phyloP scores from a whole-genome alignment of 2,888 invertebrate species.

The Papilio gigon region DNA sequence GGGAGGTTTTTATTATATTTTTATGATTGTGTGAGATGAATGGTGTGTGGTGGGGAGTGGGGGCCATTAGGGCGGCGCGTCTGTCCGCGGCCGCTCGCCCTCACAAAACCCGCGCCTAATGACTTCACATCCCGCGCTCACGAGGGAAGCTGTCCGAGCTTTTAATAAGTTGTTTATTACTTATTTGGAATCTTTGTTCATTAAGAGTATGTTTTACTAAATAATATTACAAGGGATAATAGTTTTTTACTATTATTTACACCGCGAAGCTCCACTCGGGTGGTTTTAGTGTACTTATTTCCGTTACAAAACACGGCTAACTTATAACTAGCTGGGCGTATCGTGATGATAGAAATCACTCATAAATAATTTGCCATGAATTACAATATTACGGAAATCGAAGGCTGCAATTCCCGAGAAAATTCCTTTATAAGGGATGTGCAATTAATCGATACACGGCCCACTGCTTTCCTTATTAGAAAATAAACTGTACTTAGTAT shows the following conservation, averaged over 20 bases:
- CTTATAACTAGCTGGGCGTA: neutral
- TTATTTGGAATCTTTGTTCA: conserved; percentile 11
- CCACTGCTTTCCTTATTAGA: conserved; percentile 23
- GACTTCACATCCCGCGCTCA: conserved; percentile 21
- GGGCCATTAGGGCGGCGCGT: conserved; percentile 49
- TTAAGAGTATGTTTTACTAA: neutral
- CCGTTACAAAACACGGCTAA: neutral
- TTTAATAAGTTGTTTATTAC: conserved; percentile 30
- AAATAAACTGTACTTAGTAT: neutral
- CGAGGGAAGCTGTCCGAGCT: conserved; percentile 27
- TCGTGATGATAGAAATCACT: neutral
- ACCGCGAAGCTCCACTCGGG: neutral
- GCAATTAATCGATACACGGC: conserved; percentile 20
- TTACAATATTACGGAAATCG: conserved; percentile 6
- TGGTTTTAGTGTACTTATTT: no score
- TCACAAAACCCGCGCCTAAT: conserved; percentile 42
- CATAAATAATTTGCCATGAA: neutral
- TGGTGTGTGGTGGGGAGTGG: conserved; percentile 43
- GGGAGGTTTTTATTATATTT: conserved; percentile 47
- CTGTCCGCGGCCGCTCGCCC: conserved; percentile 45
- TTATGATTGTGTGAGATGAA: conserved; percentile 51
- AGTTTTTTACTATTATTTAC: neutral
- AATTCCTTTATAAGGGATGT: conserved; percentile 15
- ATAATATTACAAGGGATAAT: neutral
- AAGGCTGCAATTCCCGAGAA: neutral